These are phyloP conservation scores for Oxycera nigricornis DNA, from an alignment of 2,888 invertebrate species.

Conservation along the genomic window DNA sequence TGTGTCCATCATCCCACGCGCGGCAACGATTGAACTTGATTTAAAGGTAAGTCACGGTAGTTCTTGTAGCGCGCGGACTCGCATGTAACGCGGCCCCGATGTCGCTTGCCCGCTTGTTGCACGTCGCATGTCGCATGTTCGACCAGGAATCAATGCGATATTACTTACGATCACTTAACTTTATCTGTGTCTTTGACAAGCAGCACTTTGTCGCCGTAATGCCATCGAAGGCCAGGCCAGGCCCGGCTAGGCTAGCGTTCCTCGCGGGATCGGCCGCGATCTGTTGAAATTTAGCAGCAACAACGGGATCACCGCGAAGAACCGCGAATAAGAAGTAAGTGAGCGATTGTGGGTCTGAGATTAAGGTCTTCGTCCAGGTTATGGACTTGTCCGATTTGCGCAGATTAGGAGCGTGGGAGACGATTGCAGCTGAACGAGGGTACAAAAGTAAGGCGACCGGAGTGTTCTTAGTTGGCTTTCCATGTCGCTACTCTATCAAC, in stretches of 20 bases:
- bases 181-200: conserved; percentile 29
- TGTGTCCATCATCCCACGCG: conserved; percentile 38
- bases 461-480: too few species aligned
- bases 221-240: conserved; percentile 11
- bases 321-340: conserved; percentile 15
- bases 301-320: conserved; percentile 6
- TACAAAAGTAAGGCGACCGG: too few species aligned
- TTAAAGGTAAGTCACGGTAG: conserved; percentile 25
- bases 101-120: too few species aligned
- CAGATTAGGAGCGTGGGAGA: neutral
- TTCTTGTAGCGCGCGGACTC: conserved; percentile 11
- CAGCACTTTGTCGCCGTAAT: conserved; percentile 23
- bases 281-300: conserved; percentile 19
- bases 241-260: too few species aligned
- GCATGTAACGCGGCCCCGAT: conserved; percentile 5
- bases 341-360: conserved; percentile 15
- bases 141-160: conserved; percentile 35
- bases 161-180: conserved; percentile 40
- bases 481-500: too few species aligned
- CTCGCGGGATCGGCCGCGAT: neutral
- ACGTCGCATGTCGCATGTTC: conserved; percentile 27
- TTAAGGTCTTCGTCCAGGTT: conserved; percentile 7
- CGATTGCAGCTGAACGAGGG: too few species aligned
- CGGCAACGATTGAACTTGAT: conserved; percentile 34
- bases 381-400: neutral